A percentile compares a stretch with the other conserved stretches of the same genome.
phyloP scores from a whole-genome alignment of 1,140 invertebrate species.

The Brachionus koreanus region DNA sequence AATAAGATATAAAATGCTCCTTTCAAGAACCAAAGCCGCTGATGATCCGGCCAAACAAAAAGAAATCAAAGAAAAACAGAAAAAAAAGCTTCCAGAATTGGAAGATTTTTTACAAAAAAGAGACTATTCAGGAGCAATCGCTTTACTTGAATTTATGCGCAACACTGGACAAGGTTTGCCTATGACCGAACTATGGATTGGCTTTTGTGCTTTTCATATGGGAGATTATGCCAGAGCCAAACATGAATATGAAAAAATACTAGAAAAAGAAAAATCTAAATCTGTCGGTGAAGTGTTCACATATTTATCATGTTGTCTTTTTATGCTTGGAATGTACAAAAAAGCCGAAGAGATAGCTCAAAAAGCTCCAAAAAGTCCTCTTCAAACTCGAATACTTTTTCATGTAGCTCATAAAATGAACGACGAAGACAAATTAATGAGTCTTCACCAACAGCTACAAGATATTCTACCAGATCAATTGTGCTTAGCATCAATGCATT shows the following conservation, averaged over 20 bases:
- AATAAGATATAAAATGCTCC: constrained; percentile 44
- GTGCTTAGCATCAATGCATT: constrained; percentile 91
- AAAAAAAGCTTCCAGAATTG: constrained; percentile 68
- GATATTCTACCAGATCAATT: constrained; percentile 89
- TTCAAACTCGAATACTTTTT: constrained; percentile 75
- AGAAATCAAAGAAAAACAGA: constrained; percentile 46
- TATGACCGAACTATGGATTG: constrained; percentile 77
- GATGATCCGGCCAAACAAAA: constrained; percentile 39
- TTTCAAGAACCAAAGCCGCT: constrained; percentile 50
- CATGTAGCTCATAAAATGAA: constrained; percentile 88
- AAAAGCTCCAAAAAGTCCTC: constrained; percentile 51
- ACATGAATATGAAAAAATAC: constrained; percentile 61
- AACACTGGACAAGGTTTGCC: constrained; percentile 63
- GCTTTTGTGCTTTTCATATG: constrained; percentile 88
- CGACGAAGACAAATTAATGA: constrained; percentile 77
- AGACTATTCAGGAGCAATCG: constrained; percentile 89
- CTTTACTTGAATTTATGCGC: constrained; percentile 72
- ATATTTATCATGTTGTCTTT: constrained; percentile 88
- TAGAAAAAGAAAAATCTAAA: constrained; percentile 50
- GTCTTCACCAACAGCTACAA: constrained; percentile 75
- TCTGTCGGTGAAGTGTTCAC: constrained; percentile 63
- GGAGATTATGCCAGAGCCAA: constrained; percentile 84
- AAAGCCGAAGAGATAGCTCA: constrained; percentile 62
- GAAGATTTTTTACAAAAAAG: constrained; percentile 81
- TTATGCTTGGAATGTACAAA: constrained; percentile 81